Evolutionary conservation across 2,113 vertebrate species (phyloP), one percentile per base, ranked within the genome.

Genomic region (Limnothrissa miodon): DNA sequence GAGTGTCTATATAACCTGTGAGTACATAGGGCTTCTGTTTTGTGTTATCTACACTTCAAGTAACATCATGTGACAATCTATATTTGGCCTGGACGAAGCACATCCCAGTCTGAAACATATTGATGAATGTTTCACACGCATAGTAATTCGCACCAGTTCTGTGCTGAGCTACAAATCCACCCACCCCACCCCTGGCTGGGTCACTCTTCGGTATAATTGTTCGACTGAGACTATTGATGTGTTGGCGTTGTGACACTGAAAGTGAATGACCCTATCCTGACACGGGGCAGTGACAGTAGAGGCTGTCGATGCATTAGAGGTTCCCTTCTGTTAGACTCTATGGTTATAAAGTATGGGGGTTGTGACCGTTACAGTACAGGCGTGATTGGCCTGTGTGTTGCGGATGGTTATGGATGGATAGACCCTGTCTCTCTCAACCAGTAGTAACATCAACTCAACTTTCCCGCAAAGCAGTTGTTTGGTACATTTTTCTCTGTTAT

Each of bases 191-290:
- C 66, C 25, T 33, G 2, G 66, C 2, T 36, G 66, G 66, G 13
- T 15, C 66, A 15, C 66, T 74, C 66, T 33, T 29, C 15, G 13
- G 51, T 36, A 74, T 74, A 74, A 74, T 10, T 74, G 66, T 74
- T 36, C 36, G 66, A 39, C 66, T 36, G 62, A 70, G 62, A 70
- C 62, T 70, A 70, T 70, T 13, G 66, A 74, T 74, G n/a, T 62
- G 9, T 0, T 36, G 66, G 33, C 36, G 66, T 74, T 33, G 25
- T 74, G 66, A 74, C 33, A 74, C 25, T 74, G 33, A 15, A 33
- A 36, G 66, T 17, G 66, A 74, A 74, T 39, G 29, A 74, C 66
- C 66, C 66, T 11, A 10, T 17, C 0, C 29, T 74, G 66, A 36
- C 66, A 36, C 13, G 29, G 11, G 11, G 9, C 66, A 17, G 10